Conservation (phyloP, 2,888 invertebrate genomes). For the Oxycera nigricornis region DNA sequence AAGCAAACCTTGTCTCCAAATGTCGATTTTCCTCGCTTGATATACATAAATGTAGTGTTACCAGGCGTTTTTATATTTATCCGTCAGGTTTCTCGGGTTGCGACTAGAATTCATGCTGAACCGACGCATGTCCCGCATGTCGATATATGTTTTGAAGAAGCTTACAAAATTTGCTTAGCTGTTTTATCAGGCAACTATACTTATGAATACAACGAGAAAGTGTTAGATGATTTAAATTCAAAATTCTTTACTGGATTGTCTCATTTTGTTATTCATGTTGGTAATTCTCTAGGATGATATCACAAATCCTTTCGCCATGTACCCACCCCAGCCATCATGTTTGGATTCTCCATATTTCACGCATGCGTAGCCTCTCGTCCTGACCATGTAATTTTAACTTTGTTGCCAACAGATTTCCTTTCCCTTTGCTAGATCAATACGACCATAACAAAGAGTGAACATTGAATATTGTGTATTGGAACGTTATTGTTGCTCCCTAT, state of each 20-base stretch:
- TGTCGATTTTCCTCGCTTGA: background rate
- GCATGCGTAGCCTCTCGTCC: background rate
- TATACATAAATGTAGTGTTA: too few relatives aligned
- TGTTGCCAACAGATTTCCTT: background rate
- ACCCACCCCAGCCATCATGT: background rate
- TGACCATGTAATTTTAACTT: slow-evolving; percentile 4
- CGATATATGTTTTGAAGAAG: too few relatives aligned
- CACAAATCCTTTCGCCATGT: background rate
- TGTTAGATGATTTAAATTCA: too few relatives aligned
- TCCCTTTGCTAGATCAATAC: slow-evolving; percentile 8
- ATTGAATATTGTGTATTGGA: background rate
- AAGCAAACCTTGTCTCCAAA: background rate
- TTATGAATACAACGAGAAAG: too few relatives aligned
- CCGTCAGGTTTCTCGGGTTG: too few relatives aligned
- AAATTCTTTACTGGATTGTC: too few relatives aligned
- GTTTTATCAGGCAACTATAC: too few relatives aligned
- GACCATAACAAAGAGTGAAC: background rate
- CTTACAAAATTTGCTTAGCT: too few relatives aligned
- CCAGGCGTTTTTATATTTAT: too few relatives aligned
- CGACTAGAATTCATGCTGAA: too few relatives aligned
- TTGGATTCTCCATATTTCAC: background rate
- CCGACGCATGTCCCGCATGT: too few relatives aligned
- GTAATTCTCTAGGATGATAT: background rate
- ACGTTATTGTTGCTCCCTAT: background rate
- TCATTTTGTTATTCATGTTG: too few relatives aligned